Base-by-base conservation (phyloP, 2,797 vertebrate species). In the Danio jaintianensis region DNA sequence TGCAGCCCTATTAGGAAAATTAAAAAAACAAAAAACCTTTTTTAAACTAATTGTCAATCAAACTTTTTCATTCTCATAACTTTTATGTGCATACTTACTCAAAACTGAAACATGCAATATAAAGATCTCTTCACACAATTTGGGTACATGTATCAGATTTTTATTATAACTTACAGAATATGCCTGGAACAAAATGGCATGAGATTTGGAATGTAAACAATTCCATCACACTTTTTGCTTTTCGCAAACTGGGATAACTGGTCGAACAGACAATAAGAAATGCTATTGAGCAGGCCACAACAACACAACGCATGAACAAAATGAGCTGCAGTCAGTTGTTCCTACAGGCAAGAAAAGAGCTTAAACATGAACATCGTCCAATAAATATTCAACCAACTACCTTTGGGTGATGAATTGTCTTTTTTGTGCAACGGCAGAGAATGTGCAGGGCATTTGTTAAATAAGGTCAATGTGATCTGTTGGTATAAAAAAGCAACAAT, bases 181-280 rank as follows among this genome's bases (percentile, higher is more conserved):
- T 69, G 75, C 75, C 70, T 69, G 38, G 80, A 84, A 86, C 82
- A 86, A 84, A 84, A 84, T 63, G 82, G 83, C 85, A 85, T 83
- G 85, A 79, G 68, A 69, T 68, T 75, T 61, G 68, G 81, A 85
- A 85, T 86, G 83, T 85, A 86, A 86, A 85, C 85, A 43, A 78
- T 77, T 79, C 75, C 64, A 68, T 82, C 74, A 81, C 68, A 81
- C 80, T 70, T 63, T 53, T 75, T 50, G 80, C 78, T 64, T 45
- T 48, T 59, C 45, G 70, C 71, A 79, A 84, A 84, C 56, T 52
- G 63, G 58, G 43, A 81, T 67, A 82, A 69, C 64, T 15, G 61
- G 50, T 56, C 55, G n/a, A 69, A 72, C 66, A 72, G 36, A 58
- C 78, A 38, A 48, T 79, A 75, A 58, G 66, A 64, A 74, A 81